phyloP scores from a whole-genome alignment of 2,113 vertebrate genomes.

The Nyctibius bracteatus region DNA sequence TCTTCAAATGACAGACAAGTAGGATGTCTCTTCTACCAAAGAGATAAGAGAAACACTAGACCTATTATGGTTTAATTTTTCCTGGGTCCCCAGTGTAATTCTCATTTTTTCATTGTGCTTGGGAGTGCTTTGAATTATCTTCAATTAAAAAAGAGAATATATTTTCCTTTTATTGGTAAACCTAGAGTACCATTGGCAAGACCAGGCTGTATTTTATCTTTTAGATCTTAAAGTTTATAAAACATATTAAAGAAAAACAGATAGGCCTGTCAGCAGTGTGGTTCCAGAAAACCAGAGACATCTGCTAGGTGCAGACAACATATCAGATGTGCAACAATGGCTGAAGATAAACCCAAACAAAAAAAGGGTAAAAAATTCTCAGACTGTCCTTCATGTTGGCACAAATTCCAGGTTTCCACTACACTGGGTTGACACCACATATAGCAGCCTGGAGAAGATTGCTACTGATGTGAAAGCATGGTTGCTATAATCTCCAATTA shows the following conservation, averaged over 20 bases:
- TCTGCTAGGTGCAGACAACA: background rate
- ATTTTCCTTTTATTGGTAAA: background rate
- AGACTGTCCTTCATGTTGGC: background rate
- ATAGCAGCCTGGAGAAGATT: background rate
- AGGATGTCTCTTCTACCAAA: background rate
- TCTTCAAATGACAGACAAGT: background rate
- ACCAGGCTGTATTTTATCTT: background rate
- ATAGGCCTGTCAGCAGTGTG: background rate
- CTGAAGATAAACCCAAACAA: background rate
- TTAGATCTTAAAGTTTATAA: background rate
- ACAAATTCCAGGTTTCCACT: background rate
- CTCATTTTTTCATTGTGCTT: background rate
- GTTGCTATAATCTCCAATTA: background rate
- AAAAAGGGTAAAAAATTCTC: background rate
- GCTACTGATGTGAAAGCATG: background rate
- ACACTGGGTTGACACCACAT: rapidly evolving
- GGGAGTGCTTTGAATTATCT: background rate
- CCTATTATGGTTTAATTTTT: background rate
- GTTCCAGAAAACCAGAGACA: background rate
- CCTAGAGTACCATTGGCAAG: background rate
- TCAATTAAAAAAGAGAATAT: background rate
- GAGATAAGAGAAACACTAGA: background rate
- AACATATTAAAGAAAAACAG: background rate
- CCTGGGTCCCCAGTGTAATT: background rate
- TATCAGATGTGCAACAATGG: background rate